phyloP scores from a whole-genome alignment of 2,797 vertebrate species.

The Mus spretus region DNA sequence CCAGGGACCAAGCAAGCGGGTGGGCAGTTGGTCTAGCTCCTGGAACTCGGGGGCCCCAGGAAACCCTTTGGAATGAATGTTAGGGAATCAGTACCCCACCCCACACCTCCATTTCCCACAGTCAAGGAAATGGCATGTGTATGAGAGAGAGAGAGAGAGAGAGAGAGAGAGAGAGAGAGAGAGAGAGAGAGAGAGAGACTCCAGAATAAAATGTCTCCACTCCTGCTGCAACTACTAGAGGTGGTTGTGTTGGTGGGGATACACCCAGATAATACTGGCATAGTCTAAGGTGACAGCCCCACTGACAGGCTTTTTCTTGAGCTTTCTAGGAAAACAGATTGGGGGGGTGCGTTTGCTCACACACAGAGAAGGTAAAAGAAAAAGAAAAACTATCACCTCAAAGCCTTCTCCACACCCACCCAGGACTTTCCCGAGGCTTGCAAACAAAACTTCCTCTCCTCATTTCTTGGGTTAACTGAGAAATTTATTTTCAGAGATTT shows the following conservation, averaged over 20 bases:
- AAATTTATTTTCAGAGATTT: constrained; percentile 12
- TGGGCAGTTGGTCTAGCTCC: fast-evolving
- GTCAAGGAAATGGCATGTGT: background rate
- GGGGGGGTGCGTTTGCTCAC: background rate
- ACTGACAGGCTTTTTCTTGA: background rate
- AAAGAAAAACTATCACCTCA: background rate
- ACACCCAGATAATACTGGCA: constrained; percentile 8
- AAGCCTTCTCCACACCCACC: background rate
- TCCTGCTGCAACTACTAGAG: background rate
- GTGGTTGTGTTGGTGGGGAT: background rate
- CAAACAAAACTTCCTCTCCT: constrained; percentile 35
- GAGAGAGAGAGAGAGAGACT: constrained; percentile 16
- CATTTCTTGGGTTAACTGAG: constrained; percentile 13
- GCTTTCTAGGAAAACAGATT: constrained; percentile 32
- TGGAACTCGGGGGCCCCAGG: background rate
- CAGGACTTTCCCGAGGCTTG: background rate
- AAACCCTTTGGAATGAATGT: background rate
- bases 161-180: background rate
- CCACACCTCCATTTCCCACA: background rate
- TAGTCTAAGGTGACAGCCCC: background rate
- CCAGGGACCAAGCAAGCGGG: fast-evolving
- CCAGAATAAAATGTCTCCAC: background rate
- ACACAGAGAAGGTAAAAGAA: background rate
- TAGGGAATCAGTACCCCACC: background rate
- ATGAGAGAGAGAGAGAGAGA: background rate